phyloP scores from a whole-genome alignment of 92 coral and sea anemone species.

The Desmophyllum pertusum region DNA sequence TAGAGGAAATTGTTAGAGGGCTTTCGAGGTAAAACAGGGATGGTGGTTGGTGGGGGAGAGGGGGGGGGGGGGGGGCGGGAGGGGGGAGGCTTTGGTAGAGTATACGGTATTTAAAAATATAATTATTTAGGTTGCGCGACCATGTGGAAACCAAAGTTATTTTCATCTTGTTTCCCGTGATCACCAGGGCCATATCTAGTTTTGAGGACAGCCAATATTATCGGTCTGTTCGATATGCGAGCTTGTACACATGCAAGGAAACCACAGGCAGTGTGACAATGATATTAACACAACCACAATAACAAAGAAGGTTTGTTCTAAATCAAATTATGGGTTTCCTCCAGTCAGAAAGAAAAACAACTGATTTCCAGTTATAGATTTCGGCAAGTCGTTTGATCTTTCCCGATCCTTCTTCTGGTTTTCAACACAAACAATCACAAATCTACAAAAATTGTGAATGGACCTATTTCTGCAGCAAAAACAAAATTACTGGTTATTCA shows the following conservation, averaged over 20 bases:
- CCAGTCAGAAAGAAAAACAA: neutral
- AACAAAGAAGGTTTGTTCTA: neutral
- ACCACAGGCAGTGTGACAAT: neutral
- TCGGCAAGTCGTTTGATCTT: too few relatives aligned
- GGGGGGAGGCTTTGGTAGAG: too few relatives aligned
- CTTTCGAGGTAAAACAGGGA: neutral
- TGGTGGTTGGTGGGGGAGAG: too few relatives aligned
- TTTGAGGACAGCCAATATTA: neutral
- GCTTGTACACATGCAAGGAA: neutral
- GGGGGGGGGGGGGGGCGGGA: too few relatives aligned
- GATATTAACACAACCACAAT: neutral
- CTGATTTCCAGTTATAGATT: neutral
- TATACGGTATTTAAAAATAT: too few relatives aligned
- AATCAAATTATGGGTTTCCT: neutral
- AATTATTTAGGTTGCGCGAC: neutral
- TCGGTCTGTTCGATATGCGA: too few relatives aligned
- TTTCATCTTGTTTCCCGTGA: neutral
- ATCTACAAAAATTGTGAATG: neutral
- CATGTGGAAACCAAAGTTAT: neutral
- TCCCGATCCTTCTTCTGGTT: neutral
- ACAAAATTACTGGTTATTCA: neutral
- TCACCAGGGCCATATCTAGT: neutral
- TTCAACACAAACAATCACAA: neutral
- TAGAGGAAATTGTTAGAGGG: too few relatives aligned
- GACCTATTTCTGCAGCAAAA: neutral